phyloP scores from a whole-genome alignment of 1,140 invertebrate genomes.

The Euura saliciscinereae region DNA sequence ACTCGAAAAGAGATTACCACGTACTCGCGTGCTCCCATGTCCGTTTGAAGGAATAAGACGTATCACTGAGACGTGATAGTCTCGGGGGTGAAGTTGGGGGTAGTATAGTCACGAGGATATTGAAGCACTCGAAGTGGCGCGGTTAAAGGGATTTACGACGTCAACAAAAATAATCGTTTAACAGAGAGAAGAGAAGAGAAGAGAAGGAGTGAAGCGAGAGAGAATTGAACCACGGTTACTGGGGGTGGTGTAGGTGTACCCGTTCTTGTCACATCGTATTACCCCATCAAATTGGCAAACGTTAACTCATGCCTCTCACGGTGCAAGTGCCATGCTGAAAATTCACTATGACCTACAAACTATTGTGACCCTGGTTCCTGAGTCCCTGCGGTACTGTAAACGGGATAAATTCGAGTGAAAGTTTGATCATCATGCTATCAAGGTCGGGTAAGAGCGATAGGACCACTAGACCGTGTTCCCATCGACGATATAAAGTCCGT shows the following conservation, averaged over 20 bases:
- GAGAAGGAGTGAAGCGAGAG: background rate
- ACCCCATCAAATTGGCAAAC: conserved; percentile 5
- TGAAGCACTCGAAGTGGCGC: conserved; percentile 27
- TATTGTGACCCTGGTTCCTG: too few relatives aligned
- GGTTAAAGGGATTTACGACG: conserved; percentile 41
- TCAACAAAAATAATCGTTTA: conserved; percentile 48
- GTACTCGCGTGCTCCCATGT: background rate
- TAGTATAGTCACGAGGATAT: conserved; percentile 24
- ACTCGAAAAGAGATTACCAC: conserved; percentile 2
- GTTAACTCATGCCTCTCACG: background rate
- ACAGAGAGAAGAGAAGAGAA: conserved; percentile 16
- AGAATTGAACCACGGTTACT: background rate
- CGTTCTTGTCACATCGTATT: background rate
- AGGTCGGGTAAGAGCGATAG: too few relatives aligned
- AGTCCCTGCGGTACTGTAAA: too few relatives aligned
- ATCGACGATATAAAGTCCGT: too few relatives aligned
- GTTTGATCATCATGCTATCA: too few relatives aligned
- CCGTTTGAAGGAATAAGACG: conserved; percentile 32
- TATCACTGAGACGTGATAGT: conserved; percentile 36
- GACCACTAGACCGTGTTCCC: too few relatives aligned
- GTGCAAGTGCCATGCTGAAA: too few relatives aligned
- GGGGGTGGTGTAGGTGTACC: too few relatives aligned
- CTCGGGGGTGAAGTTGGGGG: conserved; percentile 19
- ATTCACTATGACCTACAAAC: too few relatives aligned
- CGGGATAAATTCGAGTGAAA: too few relatives aligned